phyloP scores from a whole-genome alignment of 2,797 vertebrate species.

The Momotus momota region DNA sequence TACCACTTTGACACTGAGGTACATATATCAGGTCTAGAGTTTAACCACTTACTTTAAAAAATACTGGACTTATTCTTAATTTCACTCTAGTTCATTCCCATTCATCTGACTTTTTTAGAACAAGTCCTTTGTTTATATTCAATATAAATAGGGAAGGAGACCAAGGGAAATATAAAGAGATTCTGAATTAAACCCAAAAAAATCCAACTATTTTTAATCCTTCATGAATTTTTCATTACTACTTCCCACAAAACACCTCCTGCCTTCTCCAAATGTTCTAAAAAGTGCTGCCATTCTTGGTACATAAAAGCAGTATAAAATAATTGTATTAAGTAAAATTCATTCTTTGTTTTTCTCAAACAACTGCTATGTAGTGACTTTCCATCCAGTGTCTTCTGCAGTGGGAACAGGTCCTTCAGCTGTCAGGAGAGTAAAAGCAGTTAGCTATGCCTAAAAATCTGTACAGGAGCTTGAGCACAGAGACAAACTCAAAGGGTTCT shows the following conservation, averaged over 20 bases:
- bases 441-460: neutral
- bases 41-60: neutral
- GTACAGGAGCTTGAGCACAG: neutral
- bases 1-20: neutral
- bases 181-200: slow-evolving; percentile 72
- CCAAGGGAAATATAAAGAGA: slow-evolving; percentile 64
- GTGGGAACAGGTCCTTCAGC: neutral
- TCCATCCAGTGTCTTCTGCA: slow-evolving; percentile 24
- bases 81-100: slow-evolving; percentile 33
- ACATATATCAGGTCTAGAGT: neutral
- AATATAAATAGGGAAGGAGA: slow-evolving; percentile 66
- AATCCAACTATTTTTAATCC: slow-evolving; percentile 73
- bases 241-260: slow-evolving; percentile 77
- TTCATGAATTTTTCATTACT: slow-evolving; percentile 76
- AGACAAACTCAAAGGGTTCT: neutral
- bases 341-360: slow-evolving; percentile 40
- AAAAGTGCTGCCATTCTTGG: slow-evolving; percentile 57
- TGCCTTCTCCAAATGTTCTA: slow-evolving; percentile 77
- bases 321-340: slow-evolving; percentile 64
- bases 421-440: neutral
- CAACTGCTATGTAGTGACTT: neutral
- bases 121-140: slow-evolving; percentile 66
- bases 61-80: neutral
- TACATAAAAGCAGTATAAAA: slow-evolving; percentile 53
- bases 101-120: slow-evolving; percentile 61